Base-by-base conservation (phyloP, 2,797 vertebrate genomes). In the Leuciscus waleckii region DNA sequence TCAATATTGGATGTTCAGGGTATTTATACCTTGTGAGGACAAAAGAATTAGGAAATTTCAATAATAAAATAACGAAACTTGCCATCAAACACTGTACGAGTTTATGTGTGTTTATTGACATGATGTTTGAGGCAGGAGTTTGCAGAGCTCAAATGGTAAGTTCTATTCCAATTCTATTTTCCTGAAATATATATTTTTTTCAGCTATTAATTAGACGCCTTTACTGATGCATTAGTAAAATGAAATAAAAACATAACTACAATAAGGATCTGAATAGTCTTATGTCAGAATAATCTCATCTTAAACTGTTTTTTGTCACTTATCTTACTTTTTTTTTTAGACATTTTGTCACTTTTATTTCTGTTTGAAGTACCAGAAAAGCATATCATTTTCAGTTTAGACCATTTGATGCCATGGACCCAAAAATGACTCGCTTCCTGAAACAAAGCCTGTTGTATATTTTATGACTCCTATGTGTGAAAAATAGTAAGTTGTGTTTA, bases 1-100 rank as follows among this genome's bases (percentile, higher is more conserved):
- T 85, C 51, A 63, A 79, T 80, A 73, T 85, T 73, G 68, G 77
- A 79, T 80, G 67, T 63, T 85, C 77, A 85, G 56, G 84, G 84
- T 85, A 80, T 65, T 63, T 39, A 79, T 23, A 65, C 84, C 77
- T 85, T 74, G 54, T 80, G 39, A 78, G 54, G 54, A 80, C 21
- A 58, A 69, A 58, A 69, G 37, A 83, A 65, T 69, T 84, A 61
- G 46, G 65, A 73, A 3, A 74, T 56, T 78, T 78, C 14, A 75
- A 37, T 77, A 84, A 84, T 84, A 84, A 84, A 84, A 78, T 58
- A 70, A 73, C 4, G 1, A 79, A 58, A 85, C 63, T 79, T 70
- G 39, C 83, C 26, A 79, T 58, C 41, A 61, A 71, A 70, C 14
- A 17, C 54, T 26, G 7, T 68, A 3, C 0, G 46, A 23, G 17